Evolutionary conservation across 2,797 vertebrate species (phyloP).

Genomic region (Cuculus canorus): DNA sequence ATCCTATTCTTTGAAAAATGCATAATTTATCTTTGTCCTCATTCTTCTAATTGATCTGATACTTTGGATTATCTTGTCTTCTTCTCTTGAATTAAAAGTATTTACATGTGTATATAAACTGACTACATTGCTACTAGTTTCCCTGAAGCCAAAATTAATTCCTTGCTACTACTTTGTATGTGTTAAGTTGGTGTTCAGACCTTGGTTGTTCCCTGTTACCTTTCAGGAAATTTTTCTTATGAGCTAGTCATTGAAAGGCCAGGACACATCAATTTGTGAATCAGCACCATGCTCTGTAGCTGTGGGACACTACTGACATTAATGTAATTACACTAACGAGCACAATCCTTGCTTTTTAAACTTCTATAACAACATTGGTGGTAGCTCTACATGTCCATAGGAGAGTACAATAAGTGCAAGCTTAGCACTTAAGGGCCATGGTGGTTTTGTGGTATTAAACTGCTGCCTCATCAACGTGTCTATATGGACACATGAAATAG

Average conservation of each 20-base stretch:
- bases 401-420: not conserved
- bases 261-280: not conserved
- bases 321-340: not conserved
- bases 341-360: not conserved
- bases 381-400: not conserved
- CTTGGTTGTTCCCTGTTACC: not conserved
- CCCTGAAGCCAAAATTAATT: not conserved
- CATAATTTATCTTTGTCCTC: not conserved
- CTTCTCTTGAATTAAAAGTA: not conserved
- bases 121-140: not conserved
- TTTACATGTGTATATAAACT: not conserved
- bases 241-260: not conserved
- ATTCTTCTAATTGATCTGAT: not conserved
- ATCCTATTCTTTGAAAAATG: not conserved
- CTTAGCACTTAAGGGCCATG: not conserved
- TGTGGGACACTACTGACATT: not conserved
- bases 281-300: not conserved
- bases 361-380: not conserved
- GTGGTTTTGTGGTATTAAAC: not conserved
- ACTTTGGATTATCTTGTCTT: not conserved
- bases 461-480: not conserved
- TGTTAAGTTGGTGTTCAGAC: not conserved
- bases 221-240: not conserved
- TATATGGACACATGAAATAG: not conserved
- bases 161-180: not conserved